Evolutionary conservation across 1,140 invertebrate species (phyloP), one percentile per base, ranked within the genome.

Genomic region (Caenorhabditis latens): DNA sequence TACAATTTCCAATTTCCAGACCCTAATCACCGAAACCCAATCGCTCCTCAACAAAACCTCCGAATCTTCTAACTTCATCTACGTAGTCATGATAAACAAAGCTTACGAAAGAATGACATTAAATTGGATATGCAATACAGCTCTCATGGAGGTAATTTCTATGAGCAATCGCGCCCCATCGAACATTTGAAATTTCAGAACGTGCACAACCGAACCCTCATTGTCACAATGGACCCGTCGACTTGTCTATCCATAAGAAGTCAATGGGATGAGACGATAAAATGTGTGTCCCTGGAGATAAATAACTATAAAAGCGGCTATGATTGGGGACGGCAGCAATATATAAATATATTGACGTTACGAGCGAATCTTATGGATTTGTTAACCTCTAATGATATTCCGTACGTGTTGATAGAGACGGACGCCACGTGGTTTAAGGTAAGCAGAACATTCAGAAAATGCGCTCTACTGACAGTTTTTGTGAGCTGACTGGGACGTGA

Each of bases 41-140:
- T 11, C 5, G 8, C 3, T 48, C 19, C 71, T 48, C 11, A 65
- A 53, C 9, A 48, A 53, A 40, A 46, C 53, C 6, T 48, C 46
- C 16, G 24, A 42, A 6, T 16, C 32, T 21, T 55, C 65, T 21
- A 86, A 67, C 43, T 90, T 91, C 79, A 83, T 91, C 14, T 86
- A 91, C 6, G 87, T 91, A 32, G 89, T 89, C 8, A 46, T 91
- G 9, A 84, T 91, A 19, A 91, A 91, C 65, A 48, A 88, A 19
- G 90, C 91, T 24, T 92, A 91, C 71, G 79, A 88, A 24, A 89
- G 89, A 67, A 61, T 91, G n/a, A 91, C 90, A 6, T 53, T 90
- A 13, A 91, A 91, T 55, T 91, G 91, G 89, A 89, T 91, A 8
- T 91, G 90, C 67, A 91, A 91, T 71, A 71, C 88, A 24, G 90